Evolutionary conservation across 2,888 invertebrate species (phyloP).

Genomic region (Drosophila borealis): DNA sequence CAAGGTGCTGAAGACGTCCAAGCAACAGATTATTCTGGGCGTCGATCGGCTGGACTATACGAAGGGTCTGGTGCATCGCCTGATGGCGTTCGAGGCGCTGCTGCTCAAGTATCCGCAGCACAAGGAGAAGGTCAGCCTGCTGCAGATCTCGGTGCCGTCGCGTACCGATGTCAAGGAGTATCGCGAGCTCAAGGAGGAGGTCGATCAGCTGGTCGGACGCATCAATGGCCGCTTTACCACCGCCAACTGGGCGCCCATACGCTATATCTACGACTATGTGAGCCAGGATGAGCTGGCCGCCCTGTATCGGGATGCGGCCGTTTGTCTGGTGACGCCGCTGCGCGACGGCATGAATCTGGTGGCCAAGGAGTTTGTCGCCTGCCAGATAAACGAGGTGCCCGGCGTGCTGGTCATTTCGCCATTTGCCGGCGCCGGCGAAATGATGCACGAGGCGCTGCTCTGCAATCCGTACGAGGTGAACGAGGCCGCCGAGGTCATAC

Average conservation of each 20-base stretch:
- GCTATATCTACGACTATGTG: constrained; percentile 94
- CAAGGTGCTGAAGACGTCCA: constrained; percentile 88
- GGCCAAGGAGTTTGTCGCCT: constrained; percentile 96
- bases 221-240: constrained; percentile 96
- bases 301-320: constrained; percentile 94
- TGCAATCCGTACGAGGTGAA: constrained; percentile 96
- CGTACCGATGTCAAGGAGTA: constrained; percentile 96
- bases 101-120: constrained; percentile 94
- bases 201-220: constrained; percentile 93
- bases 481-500: constrained; percentile 94
- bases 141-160: constrained; percentile 95
- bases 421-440: constrained; percentile 96
- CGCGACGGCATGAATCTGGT: constrained; percentile 97
- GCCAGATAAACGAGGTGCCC: constrained; percentile 93
- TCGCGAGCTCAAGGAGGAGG: constrained; percentile 94
- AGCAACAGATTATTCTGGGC: constrained; percentile 93
- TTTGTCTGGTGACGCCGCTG: constrained; percentile 94
- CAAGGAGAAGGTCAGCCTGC: constrained; percentile 91
- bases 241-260: constrained; percentile 96
- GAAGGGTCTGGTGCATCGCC: constrained; percentile 93
- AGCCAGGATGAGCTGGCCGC: constrained; percentile 94
- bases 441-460: constrained; percentile 96
- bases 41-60: constrained; percentile 96
- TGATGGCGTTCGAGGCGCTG: constrained; percentile 93
- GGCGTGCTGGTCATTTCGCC: constrained; percentile 95